These are phyloP conservation scores for Aphis gossypii DNA, from an alignment of 1,140 invertebrate species.

Conservation along the genomic window DNA sequence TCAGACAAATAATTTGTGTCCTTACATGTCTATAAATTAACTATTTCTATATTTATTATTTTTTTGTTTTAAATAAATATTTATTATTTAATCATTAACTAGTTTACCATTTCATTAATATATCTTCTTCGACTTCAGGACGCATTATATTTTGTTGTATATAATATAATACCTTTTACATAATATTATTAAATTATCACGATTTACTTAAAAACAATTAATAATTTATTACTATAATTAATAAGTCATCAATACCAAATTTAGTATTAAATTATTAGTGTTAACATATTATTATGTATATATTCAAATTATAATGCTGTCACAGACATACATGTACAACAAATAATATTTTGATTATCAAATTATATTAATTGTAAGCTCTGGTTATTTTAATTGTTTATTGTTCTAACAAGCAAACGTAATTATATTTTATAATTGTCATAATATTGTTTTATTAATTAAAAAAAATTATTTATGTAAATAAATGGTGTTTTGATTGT, in stretches of 20 bases:
- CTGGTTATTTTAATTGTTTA: neutral
- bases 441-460: constrained; percentile 15
- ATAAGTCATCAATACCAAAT: neutral
- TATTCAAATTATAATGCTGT: neutral
- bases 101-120: neutral
- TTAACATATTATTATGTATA: neutral
- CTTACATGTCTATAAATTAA: no score
- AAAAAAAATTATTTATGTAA: neutral
- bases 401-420: neutral
- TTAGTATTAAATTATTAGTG: neutral
- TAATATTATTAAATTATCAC: neutral
- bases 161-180: neutral
- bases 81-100: neutral
- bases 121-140: neutral
- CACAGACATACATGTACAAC: neutral
- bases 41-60: no score
- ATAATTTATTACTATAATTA: neutral
- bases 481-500: neutral
- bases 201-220: neutral
- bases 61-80: neutral
- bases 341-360: neutral
- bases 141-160: neutral
- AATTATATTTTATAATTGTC: neutral
- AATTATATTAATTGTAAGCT: neutral
- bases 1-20: no score